Percentiles rank a stretch among this genome's conserved stretches.
Conservation (phyloP, 2,888 invertebrate species). For the Theodoxus fluviatilis region DNA sequence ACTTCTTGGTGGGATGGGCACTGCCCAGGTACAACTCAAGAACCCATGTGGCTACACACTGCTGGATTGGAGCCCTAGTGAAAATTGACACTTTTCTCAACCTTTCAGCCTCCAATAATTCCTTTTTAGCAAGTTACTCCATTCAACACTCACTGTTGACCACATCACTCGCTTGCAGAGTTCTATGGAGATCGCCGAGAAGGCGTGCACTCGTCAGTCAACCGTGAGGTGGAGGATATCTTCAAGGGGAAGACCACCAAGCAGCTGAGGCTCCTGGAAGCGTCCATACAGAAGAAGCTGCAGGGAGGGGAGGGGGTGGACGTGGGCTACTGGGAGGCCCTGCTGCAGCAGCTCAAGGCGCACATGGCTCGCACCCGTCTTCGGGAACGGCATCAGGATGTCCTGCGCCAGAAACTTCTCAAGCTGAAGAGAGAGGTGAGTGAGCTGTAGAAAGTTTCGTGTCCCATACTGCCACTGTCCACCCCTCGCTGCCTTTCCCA, state of each 20-base stretch:
- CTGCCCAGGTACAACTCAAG: too few species aligned
- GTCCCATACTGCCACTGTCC: too few species aligned
- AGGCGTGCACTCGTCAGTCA: conserved; percentile 90
- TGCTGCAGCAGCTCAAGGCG: conserved; percentile 93
- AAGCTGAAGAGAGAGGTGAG: conserved; percentile 79
- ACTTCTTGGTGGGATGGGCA: too few species aligned
- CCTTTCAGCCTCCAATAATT: too few species aligned
- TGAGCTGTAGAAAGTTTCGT: too few species aligned
- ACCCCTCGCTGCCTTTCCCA: too few species aligned
- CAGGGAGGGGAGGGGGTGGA: conserved; percentile 87
- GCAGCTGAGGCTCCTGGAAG: conserved; percentile 83
- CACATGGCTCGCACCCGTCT: conserved; percentile 92
- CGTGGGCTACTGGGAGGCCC: conserved; percentile 96
- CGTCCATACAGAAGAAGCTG: conserved; percentile 86
- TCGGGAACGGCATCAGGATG: conserved; percentile 89
- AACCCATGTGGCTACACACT: too few species aligned
- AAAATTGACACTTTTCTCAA: too few species aligned
- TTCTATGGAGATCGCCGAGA: conserved; percentile 70
- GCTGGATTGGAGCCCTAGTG: too few species aligned
- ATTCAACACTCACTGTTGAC: neutral
- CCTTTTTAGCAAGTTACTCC: neutral
- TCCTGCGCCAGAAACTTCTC: conserved; percentile 85
- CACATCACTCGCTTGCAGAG: conserved; percentile 37
- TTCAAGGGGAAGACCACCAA: conserved; percentile 92
- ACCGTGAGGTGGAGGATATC: conserved; percentile 84